Evolutionary conservation across 2,113 vertebrate genomes (phyloP).

Genomic region (Nestor notabilis): DNA sequence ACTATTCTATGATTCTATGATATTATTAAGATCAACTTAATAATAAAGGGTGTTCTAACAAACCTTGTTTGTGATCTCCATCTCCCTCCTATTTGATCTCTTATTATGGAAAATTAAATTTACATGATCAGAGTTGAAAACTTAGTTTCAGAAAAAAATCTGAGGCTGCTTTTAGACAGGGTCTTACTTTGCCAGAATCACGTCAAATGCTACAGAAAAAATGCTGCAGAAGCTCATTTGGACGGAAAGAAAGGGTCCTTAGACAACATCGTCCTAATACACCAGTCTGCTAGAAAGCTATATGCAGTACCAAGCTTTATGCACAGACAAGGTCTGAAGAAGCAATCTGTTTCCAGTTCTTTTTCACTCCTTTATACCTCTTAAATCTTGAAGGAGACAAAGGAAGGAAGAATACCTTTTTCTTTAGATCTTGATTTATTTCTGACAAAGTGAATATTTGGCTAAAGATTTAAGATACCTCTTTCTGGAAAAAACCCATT

Average conservation of each 20-base stretch:
- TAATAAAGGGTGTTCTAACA: not conserved
- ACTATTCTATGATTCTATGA: too few relatives aligned
- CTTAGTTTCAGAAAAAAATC: not conserved
- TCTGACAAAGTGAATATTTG: not conserved
- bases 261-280: not conserved
- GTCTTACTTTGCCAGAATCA: not conserved
- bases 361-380: not conserved
- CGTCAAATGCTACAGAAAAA: not conserved
- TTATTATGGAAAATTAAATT: not conserved
- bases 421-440: not conserved
- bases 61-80: not conserved
- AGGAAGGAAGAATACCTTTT: not conserved
- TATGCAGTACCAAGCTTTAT: not conserved
- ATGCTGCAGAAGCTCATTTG: not conserved
- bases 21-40: not conserved
- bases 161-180: not conserved
- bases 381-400: not conserved
- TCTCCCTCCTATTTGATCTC: not conserved
- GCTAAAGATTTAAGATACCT: not conserved
- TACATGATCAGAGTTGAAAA: not conserved
- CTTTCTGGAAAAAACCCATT: not conserved
- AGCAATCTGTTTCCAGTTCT: not conserved
- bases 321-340: not conserved
- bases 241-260: not conserved
- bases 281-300: not conserved